phyloP scores from a whole-genome alignment of 2,113 vertebrate genomes.

The Sardina pilchardus region DNA sequence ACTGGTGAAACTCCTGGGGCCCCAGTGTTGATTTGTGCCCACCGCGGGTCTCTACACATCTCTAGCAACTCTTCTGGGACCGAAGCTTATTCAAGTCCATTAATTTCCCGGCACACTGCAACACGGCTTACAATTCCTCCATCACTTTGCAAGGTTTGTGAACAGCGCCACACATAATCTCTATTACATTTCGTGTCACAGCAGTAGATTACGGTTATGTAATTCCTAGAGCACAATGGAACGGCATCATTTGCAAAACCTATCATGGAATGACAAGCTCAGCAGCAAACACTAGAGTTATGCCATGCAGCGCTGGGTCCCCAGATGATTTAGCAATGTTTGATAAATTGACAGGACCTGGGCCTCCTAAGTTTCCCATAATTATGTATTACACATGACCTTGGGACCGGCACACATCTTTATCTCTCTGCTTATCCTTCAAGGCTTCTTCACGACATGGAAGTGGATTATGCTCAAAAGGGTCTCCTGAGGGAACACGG shows the following conservation, averaged over 20 bases:
- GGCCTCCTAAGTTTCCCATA: conserved; percentile 7
- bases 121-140: conserved; percentile 28
- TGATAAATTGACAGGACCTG: background rate
- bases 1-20: conserved; percentile 19
- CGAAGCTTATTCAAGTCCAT: conserved; percentile 40
- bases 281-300: background rate
- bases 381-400: background rate
- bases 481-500: background rate
- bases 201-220: conserved; percentile 21
- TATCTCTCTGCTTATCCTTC: background rate
- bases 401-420: background rate
- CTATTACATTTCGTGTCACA: conserved; percentile 33
- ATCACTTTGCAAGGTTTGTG: conserved; percentile 24
- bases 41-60: conserved; percentile 37
- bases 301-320: background rate
- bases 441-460: background rate
- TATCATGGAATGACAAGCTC: conserved; percentile 5
- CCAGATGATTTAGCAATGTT: conserved; percentile 19
- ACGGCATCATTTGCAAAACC: conserved; percentile 4
- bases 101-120: conserved; percentile 38
- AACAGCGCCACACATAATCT: conserved; percentile 20
- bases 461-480: background rate
- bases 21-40: conserved; percentile 32
- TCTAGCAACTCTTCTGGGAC: conserved; percentile 44
- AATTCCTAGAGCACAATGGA: conserved; percentile 5